These are phyloP conservation scores for Salmo trutta DNA, from an alignment of 2,797 vertebrate genomes.

Conservation along the genomic window DNA sequence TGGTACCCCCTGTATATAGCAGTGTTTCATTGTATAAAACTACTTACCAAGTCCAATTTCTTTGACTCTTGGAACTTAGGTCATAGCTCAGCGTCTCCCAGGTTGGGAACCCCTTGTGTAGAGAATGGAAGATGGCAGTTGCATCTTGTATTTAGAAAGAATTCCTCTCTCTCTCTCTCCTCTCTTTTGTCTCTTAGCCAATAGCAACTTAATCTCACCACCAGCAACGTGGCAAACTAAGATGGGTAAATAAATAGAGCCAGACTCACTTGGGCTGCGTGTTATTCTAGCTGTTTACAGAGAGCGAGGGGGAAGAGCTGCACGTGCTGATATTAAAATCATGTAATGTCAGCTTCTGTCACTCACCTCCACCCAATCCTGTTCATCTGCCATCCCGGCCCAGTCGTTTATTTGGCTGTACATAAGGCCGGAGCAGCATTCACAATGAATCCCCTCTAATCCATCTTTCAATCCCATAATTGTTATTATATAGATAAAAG, in stretches of 20 bases:
- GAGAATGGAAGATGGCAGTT: not conserved
- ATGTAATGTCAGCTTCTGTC: slow-evolving; percentile 37
- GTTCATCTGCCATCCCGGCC: slow-evolving; percentile 70
- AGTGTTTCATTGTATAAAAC: too few species aligned
- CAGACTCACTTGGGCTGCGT: not conserved
- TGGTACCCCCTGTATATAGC: too few species aligned
- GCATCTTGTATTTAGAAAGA: not conserved
- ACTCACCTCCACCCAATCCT: slow-evolving; percentile 46
- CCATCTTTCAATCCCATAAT: slow-evolving; percentile 68
- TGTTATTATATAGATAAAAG: slow-evolving; percentile 61
- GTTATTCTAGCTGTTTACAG: not conserved
- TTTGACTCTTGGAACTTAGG: too few species aligned
- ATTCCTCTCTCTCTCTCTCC: not conserved
- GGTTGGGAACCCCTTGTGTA: not conserved
- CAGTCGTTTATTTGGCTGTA: slow-evolving; percentile 57
- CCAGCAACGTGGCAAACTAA: not conserved
- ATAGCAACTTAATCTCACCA: not conserved
- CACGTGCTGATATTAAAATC: slow-evolving; percentile 53
- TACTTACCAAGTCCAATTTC: too few species aligned
- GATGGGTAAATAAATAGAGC: not conserved
- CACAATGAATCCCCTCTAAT: slow-evolving; percentile 75
- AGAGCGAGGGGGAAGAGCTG: not conserved
- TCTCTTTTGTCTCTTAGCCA: not conserved
- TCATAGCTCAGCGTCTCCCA: too few species aligned
- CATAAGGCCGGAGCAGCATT: slow-evolving; percentile 61